Evolutionary conservation across 2,888 invertebrate genomes (phyloP), one percentile per base, ranked within the genome.

Genomic region (Amiota mariae): DNA sequence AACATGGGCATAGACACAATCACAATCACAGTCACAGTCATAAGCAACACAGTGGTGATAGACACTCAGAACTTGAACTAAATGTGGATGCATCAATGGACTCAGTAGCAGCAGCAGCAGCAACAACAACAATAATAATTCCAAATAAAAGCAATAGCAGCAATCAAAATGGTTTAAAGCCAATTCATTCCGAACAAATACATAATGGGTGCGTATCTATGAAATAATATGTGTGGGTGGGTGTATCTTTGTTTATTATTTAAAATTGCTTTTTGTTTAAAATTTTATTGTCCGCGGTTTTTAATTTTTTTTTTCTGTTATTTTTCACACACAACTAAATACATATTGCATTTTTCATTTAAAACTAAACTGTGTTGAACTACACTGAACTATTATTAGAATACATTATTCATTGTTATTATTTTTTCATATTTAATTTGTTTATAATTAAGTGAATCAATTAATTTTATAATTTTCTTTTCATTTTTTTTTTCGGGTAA

Each of bases 141-240:
- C 61, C 75, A 66, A 75, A 79, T 47, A 76, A 71, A 11, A 77
- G 80, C 75, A 77, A 78, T 77, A 75, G 74, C 74, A 79, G 73
- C 74, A 73, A 76, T 76, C 71, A 79, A 80, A 81, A 81, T 76
- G 77, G 75, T 77, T 76, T 76, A 72, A 82, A 81, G 82, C 71
- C 83, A 75, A 72, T 71, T 46, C 73, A 76, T 46, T 73, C 68
- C 18, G 15, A 57, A 64, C 66, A 66, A 66, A 15, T 48, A 15
- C 2, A 11, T 57, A 82, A 70, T 20, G 73, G 74, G 76, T 77
- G 70, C 20, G 47, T 59, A 24, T 56, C 70, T 77, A 73, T 70
- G 67, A 57, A 12, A 18, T n/a, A 20, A 51, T 63, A 68, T 66
- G 49, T 46, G 49, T 18, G 1, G 47, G 49, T 67, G 8, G 15